phyloP scores from a whole-genome alignment of 2,113 vertebrate genomes.

The Cheilinus undulatus region DNA sequence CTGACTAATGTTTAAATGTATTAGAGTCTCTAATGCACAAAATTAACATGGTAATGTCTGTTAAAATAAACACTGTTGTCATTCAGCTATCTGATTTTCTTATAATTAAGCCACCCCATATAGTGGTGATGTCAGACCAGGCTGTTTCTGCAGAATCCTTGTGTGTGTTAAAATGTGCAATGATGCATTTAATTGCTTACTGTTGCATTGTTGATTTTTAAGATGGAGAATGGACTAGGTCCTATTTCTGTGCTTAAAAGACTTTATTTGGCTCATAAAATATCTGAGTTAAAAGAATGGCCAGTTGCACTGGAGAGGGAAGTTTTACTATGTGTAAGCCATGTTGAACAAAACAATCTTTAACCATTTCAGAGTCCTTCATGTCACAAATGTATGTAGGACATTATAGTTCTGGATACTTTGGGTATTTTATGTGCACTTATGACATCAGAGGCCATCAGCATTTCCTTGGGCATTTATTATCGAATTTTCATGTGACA shows the following conservation, averaged over 20 bases:
- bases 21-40: no score
- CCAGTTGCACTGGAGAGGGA: neutral
- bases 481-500: conserved; percentile 42
- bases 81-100: neutral
- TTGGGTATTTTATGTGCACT: no score
- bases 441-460: conserved; percentile 16
- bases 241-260: neutral
- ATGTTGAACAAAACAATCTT: no score
- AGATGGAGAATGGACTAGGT: neutral
- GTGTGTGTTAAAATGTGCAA: neutral
- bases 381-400: no score
- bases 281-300: neutral
- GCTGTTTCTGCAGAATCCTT: neutral
- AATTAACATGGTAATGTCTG: no score
- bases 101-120: no score
- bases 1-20: neutral
- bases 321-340: no score
- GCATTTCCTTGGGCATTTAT: conserved; percentile 23
- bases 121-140: neutral
- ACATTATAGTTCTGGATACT: no score
- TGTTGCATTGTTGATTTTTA: neutral
- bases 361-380: no score
- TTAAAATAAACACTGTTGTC: neutral
- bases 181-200: conserved; percentile 5
- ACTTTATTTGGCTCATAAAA: neutral